phyloP scores from a whole-genome alignment of 2,113 vertebrate species.

The Dasyurus viverrinus region DNA sequence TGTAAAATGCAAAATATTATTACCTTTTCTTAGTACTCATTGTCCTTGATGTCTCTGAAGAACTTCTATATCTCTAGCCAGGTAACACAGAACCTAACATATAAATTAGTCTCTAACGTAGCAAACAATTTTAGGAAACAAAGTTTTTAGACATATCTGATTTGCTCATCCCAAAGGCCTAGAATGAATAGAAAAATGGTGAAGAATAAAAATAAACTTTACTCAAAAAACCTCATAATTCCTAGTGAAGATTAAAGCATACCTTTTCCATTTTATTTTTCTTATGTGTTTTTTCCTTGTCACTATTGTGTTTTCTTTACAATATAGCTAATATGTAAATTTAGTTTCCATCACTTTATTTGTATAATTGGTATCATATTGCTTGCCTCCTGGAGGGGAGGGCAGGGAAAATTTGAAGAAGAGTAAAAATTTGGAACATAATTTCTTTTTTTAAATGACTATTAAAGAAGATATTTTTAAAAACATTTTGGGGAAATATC shows the following conservation, averaged over 20 bases:
- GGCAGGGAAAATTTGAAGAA: background rate
- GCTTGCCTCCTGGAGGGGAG: background rate
- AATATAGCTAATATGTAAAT: background rate
- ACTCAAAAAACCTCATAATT: background rate
- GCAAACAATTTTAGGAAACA: background rate
- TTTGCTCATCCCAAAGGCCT: background rate
- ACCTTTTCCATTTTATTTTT: background rate
- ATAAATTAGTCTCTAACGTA: background rate
- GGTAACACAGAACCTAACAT: background rate
- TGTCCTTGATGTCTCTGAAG: background rate
- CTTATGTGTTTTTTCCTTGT: background rate
- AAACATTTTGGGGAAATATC: background rate
- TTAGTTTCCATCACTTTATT: background rate
- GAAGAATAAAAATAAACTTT: background rate
- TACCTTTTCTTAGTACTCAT: background rate
- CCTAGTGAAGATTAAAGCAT: background rate
- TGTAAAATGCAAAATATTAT: background rate
- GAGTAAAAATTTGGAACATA: background rate
- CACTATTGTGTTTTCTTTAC: background rate
- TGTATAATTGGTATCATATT: background rate
- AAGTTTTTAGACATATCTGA: background rate
- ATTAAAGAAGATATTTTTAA: too few relatives aligned
- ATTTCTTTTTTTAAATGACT: background rate
- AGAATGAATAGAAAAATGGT: background rate
- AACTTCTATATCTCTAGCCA: background rate